Base-by-base conservation (phyloP, 1,140 invertebrate genomes). In the Drosophila murphyi region DNA sequence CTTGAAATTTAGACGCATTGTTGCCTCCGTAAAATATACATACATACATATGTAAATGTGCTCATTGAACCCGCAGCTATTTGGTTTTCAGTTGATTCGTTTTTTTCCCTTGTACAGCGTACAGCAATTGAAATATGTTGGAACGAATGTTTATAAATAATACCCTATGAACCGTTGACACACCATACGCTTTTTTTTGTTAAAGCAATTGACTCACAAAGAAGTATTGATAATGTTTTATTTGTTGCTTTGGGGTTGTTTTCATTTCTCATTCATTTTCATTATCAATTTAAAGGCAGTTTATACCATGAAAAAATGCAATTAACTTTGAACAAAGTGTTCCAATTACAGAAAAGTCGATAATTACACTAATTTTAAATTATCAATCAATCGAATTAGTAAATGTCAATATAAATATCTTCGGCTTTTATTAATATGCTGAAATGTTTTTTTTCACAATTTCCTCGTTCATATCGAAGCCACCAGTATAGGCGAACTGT, bases 401-500 rank as follows among this genome's bases (percentile, higher is more conserved):
- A 20, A 20, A 20, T 20, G 20, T 20, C 20, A 20, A 20, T 1
- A 20, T 20, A 20, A 20, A 20, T 20, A 20, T 20, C 20, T 20
- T 20, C 20, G 20, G 4, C 12, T 28, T 55, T 20, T 3, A 7
- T 28, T 37, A 32, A 2, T 35, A 2, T 28, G 55, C 47, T 0
- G 39, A 43, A 43, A 68, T n/a, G 28, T 73, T 60, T 1, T 7
- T 7, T 48, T 35, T 54, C 8, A 20, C 55, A 5, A 85, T 12
- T 12, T 81, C 82, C 0, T 87, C 48, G 1, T 51, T 63, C 5
- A 55, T 54, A 47, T 89, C 80, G 5, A 89, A 89, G 3, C 85
- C 85, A 10, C 86, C 86, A 4, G 72, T 85, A 8, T 88, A 63
- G n/a, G 86, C 82, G 52, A 91, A 91, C 54, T 91, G 90, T 37